These are phyloP conservation scores for Phalacrocorax carbo DNA, from an alignment of 2,113 vertebrate species.

Conservation along the genomic window DNA sequence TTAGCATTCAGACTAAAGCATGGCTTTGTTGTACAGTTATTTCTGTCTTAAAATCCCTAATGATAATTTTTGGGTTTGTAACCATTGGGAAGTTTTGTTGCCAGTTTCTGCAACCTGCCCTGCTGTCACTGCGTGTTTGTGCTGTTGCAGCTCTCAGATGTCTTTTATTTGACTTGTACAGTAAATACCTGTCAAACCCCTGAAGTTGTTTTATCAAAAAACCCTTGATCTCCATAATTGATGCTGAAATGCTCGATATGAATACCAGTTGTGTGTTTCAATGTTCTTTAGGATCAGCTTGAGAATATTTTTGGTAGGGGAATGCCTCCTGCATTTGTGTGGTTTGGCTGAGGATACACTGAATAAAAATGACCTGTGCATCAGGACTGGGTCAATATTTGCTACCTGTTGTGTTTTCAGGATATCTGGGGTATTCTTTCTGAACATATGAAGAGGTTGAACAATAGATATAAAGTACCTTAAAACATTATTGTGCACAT, in stretches of 20 bases:
- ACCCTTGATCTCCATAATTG: conserved; percentile 47
- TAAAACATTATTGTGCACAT: not conserved
- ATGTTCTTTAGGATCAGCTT: not conserved
- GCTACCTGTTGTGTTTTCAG: not conserved
- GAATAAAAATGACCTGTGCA: not conserved
- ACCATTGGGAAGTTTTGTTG: not conserved
- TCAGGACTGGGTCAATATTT: not conserved
- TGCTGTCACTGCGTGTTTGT: not conserved
- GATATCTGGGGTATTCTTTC: not conserved
- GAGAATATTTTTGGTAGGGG: not conserved
- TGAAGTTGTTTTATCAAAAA: not conserved
- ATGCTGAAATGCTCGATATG: conserved; percentile 15
- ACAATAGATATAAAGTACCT: not conserved
- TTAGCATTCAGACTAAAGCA: not conserved
- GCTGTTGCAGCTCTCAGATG: not conserved
- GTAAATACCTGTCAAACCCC: conserved; percentile 48
- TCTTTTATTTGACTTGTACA: conserved; percentile 47
- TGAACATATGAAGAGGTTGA: not conserved
- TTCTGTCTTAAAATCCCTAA: not conserved
- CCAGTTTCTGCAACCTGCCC: not conserved
- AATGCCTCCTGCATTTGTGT: not conserved
- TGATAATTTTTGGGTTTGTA: not conserved
- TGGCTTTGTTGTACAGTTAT: not conserved
- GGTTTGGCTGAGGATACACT: not conserved
- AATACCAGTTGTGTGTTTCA: conserved; percentile 1